Percentiles rank a stretch among this genome's conserved stretches.
phyloP scores from a whole-genome alignment of 1,140 invertebrate genomes.

The Oryctes rhinoceros region DNA sequence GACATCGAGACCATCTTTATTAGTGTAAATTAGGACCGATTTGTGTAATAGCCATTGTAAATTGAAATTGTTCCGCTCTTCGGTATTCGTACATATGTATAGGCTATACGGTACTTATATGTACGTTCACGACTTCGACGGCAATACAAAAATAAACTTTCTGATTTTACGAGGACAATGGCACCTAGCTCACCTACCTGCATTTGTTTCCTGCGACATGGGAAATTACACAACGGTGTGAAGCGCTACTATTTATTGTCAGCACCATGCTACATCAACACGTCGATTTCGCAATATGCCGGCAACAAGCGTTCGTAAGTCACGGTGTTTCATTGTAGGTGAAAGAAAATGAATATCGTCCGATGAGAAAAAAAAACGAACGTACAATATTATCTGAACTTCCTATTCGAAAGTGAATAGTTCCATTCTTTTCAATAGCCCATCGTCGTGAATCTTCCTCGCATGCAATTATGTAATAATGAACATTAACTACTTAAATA shows the following conservation, averaged over 20 bases:
- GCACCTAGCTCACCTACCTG: constrained; percentile 13
- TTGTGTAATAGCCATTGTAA: background rate
- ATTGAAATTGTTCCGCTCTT: background rate
- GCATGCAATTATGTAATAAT: background rate
- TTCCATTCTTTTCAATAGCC: background rate
- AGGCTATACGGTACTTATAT: background rate
- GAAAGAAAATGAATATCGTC: background rate
- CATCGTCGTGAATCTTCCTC: background rate
- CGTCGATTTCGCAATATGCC: background rate
- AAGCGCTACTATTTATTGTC: constrained; percentile 21
- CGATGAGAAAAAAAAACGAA: constrained; percentile 12
- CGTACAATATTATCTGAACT: background rate
- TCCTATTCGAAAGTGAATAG: background rate
- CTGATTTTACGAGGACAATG: constrained; percentile 28
- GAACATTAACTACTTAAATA: background rate
- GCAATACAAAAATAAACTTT: background rate
- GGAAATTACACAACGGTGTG: constrained; percentile 20
- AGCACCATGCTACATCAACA: background rate
- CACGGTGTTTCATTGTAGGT: constrained; percentile 4
- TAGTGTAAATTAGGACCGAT: background rate
- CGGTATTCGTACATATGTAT: background rate
- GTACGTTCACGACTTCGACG: background rate
- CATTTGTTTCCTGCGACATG: constrained; percentile 15
- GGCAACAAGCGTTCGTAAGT: constrained; percentile 20
- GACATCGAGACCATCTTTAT: background rate